Evolutionary conservation across 92 coral and sea anemone species (phyloP).

Genomic region (Palythoa caribaeorum): DNA sequence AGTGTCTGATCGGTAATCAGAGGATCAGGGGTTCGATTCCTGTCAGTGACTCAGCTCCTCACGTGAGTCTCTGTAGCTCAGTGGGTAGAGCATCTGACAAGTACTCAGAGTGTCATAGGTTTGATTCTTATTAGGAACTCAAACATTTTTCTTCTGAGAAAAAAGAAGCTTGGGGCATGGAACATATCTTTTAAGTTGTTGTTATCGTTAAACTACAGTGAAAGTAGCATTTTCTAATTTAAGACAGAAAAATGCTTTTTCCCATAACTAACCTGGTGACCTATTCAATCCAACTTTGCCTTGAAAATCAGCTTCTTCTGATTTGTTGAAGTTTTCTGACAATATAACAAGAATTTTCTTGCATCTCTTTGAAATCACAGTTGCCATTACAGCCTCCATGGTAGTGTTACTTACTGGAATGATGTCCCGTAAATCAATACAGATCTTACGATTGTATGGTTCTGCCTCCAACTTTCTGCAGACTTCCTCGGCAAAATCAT

Average conservation of each 20-base stretch:
- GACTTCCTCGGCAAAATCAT: constrained; percentile 79
- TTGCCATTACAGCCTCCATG: constrained; percentile 56
- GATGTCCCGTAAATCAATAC: constrained; percentile 85
- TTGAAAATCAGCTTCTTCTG: constrained; percentile 79
- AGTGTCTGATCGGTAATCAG: no score
- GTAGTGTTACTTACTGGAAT: constrained; percentile 61
- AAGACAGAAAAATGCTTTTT: not conserved
- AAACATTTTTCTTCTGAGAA: no score
- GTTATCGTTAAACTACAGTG: no score
- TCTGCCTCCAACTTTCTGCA: constrained; percentile 66
- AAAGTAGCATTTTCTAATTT: no score
- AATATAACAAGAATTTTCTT: constrained; percentile 77
- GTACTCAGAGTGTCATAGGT: no score
- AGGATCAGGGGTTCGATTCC: no score
- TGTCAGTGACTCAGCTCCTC: no score
- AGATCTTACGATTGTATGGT: constrained; percentile 79
- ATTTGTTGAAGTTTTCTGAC: constrained; percentile 78
- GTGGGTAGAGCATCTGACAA: no score
- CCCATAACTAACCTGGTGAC: constrained; percentile 82
- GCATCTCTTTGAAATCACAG: constrained; percentile 78
- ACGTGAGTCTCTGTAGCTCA: no score
- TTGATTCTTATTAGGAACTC: no score
- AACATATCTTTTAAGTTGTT: no score
- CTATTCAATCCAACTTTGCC: constrained; percentile 79
- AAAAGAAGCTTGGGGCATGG: no score